A percentile compares a stretch with the other conserved stretches of the same genome.
Conservation (phyloP, 2,797 vertebrate species). For the Halcyon chelicuti region DNA sequence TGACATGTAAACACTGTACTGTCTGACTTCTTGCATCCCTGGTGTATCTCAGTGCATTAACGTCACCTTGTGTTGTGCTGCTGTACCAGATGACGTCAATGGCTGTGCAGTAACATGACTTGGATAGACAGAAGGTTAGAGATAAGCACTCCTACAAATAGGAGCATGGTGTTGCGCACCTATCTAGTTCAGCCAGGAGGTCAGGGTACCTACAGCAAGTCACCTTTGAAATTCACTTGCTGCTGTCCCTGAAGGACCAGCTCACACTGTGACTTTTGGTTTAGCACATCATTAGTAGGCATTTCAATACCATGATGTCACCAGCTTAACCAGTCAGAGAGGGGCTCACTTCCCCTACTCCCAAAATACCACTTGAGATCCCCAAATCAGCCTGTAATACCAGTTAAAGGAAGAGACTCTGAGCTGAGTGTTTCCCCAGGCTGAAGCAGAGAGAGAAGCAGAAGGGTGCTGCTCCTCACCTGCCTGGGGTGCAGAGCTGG, state of each 20-base stretch:
- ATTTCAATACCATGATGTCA: not conserved
- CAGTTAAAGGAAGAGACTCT: not conserved
- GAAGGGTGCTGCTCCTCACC: not conserved
- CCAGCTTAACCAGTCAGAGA: not conserved
- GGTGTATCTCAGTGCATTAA: not conserved
- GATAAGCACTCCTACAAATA: not conserved
- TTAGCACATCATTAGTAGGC: not conserved
- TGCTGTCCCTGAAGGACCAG: not conserved
- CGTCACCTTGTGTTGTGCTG: not conserved
- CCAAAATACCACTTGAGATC: not conserved
- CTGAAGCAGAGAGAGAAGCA: not conserved
- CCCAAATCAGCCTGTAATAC: not conserved
- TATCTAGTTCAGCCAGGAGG: not conserved
- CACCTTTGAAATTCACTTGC: not conserved
- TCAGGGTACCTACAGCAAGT: not conserved
- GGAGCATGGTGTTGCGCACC: not conserved
- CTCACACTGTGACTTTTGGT: rapidly evolving
- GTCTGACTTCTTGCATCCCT: not conserved
- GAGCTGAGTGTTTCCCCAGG: not conserved
- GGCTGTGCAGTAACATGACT: not conserved
- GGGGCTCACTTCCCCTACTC: not conserved
- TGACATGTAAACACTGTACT: not conserved
- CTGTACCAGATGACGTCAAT: rapidly evolving
- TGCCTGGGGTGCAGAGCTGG: not conserved
- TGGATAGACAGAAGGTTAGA: not conserved